Evolutionary conservation across 92 coral and sea anemone genomes (phyloP), one percentile per base, ranked within the genome.

Genomic region (Desmophyllum pertusum): DNA sequence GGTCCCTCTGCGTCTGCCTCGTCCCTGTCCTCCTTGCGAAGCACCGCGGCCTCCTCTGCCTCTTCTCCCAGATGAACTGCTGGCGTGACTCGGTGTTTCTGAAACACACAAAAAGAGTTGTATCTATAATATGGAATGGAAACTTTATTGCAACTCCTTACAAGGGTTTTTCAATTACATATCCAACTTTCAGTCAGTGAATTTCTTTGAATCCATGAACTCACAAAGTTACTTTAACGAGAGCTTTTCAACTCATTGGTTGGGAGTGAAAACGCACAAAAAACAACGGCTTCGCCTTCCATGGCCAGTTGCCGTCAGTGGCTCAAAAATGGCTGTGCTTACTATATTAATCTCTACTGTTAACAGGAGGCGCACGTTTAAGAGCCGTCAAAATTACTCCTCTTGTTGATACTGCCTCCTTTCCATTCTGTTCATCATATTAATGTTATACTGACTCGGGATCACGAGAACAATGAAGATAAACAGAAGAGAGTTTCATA

Each of bases 11-110:
- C 66, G 30, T 48, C 84, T 72, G 8, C 76, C 52, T 67, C 75
- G 30, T 51, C 65, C 84, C 66, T 21, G 36, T 51, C 67, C 75
- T 80, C 75, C 48, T 37, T 33, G 65, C 36, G 75, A 51, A 67
- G 75, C 27, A 19, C 65, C 75, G 23, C 84, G 66, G 19, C 84
- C 76, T 76, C 68, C 69, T 67, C 84, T 68, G 46, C 67, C 75
- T 80, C 84, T 80, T 69, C 84, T 51, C 41, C 46, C 45, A 3
- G 84, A 11, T 46, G 76, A 45, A 11, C 17, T 31, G 21, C 62
- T 19, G 10, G 25, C 65, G 21, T n/a, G 63, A n/a, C 63, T 67
- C 23, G 52, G 65, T 35, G 33, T 31, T 37, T 80, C 84, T 80
- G 65, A 33, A 66, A 46, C 17, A 64, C 3, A 45, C 63, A 7